These are phyloP conservation scores for Apteryx owenii DNA, from an alignment of 2,113 vertebrate species.

Conservation along the genomic window DNA sequence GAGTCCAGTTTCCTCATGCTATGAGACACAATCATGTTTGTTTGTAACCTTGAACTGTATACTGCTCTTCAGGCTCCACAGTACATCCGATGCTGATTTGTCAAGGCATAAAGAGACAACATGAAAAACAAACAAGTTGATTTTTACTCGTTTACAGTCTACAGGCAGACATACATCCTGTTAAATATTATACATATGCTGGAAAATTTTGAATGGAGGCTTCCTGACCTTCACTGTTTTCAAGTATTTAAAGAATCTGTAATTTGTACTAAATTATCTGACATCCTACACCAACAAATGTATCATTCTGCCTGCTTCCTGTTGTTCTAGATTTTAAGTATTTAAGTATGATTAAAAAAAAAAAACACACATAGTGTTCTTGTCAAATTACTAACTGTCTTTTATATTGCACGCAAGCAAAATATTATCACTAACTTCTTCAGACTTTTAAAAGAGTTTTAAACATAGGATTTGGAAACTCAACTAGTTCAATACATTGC, in stretches of 20 bases:
- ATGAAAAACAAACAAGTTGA: conserved; percentile 82
- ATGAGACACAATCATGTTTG: conserved; percentile 16
- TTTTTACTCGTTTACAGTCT: conserved; percentile 64
- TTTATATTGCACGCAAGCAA: background rate
- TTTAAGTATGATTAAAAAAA: conserved; percentile 20
- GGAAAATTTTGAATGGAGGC: conserved; percentile 79
- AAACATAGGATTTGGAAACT: background rate
- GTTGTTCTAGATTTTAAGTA: conserved; percentile 65
- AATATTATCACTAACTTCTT: background rate
- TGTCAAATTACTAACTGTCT: conserved; percentile 7
- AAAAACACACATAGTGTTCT: background rate
- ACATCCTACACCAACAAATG: conserved; percentile 73
- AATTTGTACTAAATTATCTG: conserved; percentile 75
- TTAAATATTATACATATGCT: conserved; percentile 78
- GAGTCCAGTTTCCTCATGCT: conserved; percentile 36
- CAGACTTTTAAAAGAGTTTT: background rate
- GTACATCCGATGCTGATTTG: conserved; percentile 79
- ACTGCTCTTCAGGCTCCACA: conserved; percentile 72
- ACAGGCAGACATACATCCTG: conserved; percentile 80
- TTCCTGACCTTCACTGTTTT: conserved; percentile 78
- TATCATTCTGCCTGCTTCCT: conserved; percentile 75
- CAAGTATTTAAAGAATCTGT: conserved; percentile 75
- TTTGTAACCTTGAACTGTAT: conserved; percentile 75
- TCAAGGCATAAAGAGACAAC: conserved; percentile 77
- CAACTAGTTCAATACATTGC: background rate